These are phyloP conservation scores for Pollenia amentaria DNA, from an alignment of 2,888 invertebrate species.

Conservation along the genomic window DNA sequence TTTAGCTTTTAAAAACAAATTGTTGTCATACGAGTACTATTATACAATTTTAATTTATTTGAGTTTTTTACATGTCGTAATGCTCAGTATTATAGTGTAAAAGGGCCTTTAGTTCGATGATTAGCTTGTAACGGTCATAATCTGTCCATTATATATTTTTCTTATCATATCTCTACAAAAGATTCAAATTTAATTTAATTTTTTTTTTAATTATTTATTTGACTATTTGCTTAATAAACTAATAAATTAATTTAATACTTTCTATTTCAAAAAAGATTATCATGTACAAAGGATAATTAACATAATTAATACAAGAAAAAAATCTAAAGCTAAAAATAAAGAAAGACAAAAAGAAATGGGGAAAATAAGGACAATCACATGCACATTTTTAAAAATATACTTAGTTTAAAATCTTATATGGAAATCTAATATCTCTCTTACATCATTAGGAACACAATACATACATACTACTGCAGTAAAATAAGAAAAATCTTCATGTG, in stretches of 20 bases:
- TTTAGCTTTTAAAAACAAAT: too few relatives aligned
- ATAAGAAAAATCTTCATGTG: not conserved
- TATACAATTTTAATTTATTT: too few relatives aligned
- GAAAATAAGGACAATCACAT: constrained; percentile 46
- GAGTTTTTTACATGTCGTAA: too few relatives aligned
- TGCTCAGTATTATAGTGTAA: too few relatives aligned
- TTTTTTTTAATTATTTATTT: constrained; percentile 32
- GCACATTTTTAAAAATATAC: constrained; percentile 30
- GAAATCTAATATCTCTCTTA: constrained; percentile 60
- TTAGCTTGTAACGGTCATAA: too few relatives aligned
- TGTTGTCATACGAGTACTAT: too few relatives aligned
- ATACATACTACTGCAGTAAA: not conserved
- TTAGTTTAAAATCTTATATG: constrained; percentile 52
- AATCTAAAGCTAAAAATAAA: constrained; percentile 33
- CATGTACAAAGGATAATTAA: constrained; percentile 46
- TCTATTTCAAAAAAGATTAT: constrained; percentile 13
- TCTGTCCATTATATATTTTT: too few relatives aligned
- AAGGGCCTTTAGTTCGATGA: too few relatives aligned
- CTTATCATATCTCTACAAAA: not conserved
- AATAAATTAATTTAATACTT: constrained; percentile 44
- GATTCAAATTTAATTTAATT: not conserved
- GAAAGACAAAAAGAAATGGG: not conserved
- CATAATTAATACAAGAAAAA: not conserved
- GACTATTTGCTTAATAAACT: constrained; percentile 49
- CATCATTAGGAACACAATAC: constrained; percentile 70